Base-by-base conservation (phyloP, 2,888 invertebrate species). In the Ochropleura leucogaster region DNA sequence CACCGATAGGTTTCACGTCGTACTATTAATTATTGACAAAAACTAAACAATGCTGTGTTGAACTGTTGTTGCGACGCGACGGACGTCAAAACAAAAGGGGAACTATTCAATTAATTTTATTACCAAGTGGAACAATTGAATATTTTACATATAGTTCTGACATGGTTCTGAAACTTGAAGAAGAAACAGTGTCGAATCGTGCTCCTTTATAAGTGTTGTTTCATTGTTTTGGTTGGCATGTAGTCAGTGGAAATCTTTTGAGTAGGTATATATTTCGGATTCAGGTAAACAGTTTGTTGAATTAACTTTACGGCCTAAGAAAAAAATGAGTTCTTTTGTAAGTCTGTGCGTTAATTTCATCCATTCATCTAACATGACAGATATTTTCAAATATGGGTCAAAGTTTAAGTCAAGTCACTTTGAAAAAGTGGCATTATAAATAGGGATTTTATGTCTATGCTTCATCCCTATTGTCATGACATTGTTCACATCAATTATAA, bases 71-170 rank as follows among this genome's bases (percentile, higher is more conserved):
- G 70, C 42, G 20, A 53, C 53, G 70, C 71, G 53, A 71, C 40
- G 6, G 83, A 68, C 68, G 62, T 66, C 42, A 74, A 78, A 83
- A 83, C 79, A 65, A 83, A 73, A 67, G 55, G 67, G 60, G 64
- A 62, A 68, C 49, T n/a, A 42, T 55, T 51, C 47, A 40, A 53
- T 69, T 59, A 46, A 59, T 78, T 78, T 77, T 77, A 78, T 53
- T 57, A 40, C 59, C 59, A 16, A 69, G 47, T 69, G 40, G 18
- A 51, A 42, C 67, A 40, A 40, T 75, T 57, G 44, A 57, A 49
- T 47, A 57, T 63, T 72, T 59, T n/a, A 63, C 10, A 63, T 12
- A 16, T 42, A 46, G 16, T n/a, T 51, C 20, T 10, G 46, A 46
- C 18, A 44, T 42, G 40, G 16, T n/a, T 46, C 20, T 10, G 46